Conservation (phyloP, 2,113 vertebrate species). For the Ictidomys tridecemlineatus region DNA sequence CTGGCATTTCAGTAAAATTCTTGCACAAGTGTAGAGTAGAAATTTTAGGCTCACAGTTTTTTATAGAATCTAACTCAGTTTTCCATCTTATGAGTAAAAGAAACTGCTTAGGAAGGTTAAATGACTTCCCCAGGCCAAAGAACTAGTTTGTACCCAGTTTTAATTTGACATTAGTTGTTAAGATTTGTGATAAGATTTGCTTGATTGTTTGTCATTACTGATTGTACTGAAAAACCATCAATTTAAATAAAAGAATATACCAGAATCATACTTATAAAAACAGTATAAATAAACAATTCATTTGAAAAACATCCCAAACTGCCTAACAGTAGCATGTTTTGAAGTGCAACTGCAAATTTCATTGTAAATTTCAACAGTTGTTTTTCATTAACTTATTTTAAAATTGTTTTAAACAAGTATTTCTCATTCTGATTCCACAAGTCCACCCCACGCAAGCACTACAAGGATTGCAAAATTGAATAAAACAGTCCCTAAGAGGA, state of each 20-base stretch:
- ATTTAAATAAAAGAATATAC: neutral
- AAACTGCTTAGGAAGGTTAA: neutral
- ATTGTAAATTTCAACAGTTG: neutral
- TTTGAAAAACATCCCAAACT: neutral
- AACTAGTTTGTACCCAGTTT: neutral
- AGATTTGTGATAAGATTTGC: neutral
- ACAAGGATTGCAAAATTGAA: neutral
- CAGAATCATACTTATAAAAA: neutral
- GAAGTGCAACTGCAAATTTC: neutral
- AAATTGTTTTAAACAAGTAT: neutral
- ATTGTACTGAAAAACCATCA: neutral
- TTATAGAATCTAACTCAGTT: neutral
- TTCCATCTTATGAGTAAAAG: neutral
- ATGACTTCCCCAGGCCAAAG: neutral
- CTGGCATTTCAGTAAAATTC: neutral
- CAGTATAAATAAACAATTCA: neutral
- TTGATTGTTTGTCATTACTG: neutral
- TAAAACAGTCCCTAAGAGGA: neutral
- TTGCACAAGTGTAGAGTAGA: neutral
- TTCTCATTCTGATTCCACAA: neutral
- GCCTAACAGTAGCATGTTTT: neutral
- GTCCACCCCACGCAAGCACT: neutral
- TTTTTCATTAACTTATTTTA: conserved; percentile 50
- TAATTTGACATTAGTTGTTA: neutral
- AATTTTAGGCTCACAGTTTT: neutral